Conservation (phyloP, 2,797 vertebrate species). For the Loriculus beryllinus region DNA sequence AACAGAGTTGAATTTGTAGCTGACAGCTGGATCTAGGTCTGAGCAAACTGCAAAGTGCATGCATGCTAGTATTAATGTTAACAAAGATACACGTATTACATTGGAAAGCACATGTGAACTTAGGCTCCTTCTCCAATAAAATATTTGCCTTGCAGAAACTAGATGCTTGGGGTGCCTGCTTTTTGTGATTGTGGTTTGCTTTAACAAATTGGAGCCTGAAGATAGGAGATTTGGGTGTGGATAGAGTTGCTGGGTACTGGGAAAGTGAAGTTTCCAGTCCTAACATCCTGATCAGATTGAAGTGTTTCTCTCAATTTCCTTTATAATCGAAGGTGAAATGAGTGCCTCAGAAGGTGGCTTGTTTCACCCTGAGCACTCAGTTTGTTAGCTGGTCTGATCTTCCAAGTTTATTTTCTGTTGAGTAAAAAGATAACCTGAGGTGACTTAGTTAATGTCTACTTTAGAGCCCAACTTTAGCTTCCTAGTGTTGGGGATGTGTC, state of each 20-base stretch:
- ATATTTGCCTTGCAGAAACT: background rate
- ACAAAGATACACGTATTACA: background rate
- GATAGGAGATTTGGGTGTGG: background rate
- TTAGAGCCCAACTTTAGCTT: rapidly evolving
- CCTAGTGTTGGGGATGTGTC: rapidly evolving
- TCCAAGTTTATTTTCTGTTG: background rate
- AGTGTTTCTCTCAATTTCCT: background rate
- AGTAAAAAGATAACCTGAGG: background rate
- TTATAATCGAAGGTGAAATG: background rate
- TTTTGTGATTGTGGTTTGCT: background rate
- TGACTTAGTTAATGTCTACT: too few relatives aligned
- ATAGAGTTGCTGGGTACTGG: background rate
- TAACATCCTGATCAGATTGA: rapidly evolving
- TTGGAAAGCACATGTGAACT: background rate
- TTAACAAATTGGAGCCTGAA: background rate
- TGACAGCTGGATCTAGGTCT: background rate
- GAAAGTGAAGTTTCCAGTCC: background rate
- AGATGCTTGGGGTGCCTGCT: rapidly evolving
- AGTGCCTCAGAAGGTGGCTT: background rate
- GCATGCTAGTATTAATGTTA: background rate
- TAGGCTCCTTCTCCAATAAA: constrained; percentile 35
- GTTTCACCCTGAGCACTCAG: background rate
- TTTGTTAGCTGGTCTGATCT: background rate
- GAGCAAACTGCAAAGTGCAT: background rate
- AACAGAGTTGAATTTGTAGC: background rate